phyloP scores from a whole-genome alignment of 2,113 vertebrate genomes.

The Beaufortia kweichowensis region DNA sequence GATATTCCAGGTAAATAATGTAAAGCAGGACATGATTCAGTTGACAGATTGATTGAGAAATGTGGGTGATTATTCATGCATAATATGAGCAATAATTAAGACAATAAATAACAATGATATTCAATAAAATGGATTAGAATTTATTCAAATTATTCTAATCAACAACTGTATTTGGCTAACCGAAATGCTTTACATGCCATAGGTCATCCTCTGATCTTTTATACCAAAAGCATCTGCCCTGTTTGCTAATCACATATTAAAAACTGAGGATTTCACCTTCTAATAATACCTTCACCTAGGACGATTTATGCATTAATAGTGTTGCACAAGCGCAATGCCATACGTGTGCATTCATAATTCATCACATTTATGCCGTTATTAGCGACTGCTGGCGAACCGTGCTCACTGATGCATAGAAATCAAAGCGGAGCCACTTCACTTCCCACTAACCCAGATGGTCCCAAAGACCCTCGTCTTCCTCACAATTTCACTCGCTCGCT shows the following conservation, averaged over 20 bases:
- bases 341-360: slow-evolving; percentile 44
- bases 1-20: no score
- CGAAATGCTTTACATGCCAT: background rate
- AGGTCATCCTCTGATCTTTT: background rate
- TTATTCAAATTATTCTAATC: background rate
- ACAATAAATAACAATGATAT: no score
- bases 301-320: slow-evolving; percentile 34
- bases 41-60: no score
- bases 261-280: background rate
- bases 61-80: no score
- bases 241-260: background rate
- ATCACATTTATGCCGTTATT: slow-evolving; percentile 28
- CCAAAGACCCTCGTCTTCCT: slow-evolving; percentile 23
- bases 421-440: slow-evolving; percentile 16
- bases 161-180: background rate
- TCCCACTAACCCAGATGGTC: slow-evolving; percentile 50
- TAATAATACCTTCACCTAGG: slow-evolving; percentile 33
- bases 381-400: background rate
- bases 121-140: no score
- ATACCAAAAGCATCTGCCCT: background rate
- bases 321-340: slow-evolving; percentile 18
- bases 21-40: no score
- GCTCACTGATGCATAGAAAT: slow-evolving; percentile 19
- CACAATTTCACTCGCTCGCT: background rate
- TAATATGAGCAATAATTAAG: no score